Evolutionary conservation across 2,113 vertebrate species (phyloP).

Genomic region (Panthera tigris): DNA sequence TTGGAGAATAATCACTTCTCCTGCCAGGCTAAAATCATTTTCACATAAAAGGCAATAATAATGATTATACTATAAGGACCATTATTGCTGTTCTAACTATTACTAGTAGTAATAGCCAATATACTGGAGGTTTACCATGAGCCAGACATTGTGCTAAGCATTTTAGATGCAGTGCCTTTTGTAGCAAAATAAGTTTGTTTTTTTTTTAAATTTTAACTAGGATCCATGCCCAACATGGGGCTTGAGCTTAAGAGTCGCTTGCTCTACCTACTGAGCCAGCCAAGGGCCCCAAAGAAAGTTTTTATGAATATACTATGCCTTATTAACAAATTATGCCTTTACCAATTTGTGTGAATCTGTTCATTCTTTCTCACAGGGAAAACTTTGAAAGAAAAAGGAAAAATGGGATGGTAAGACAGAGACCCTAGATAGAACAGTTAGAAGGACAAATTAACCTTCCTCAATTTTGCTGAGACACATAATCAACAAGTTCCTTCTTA

Average conservation of each 20-base stretch:
- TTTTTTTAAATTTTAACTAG: too few relatives aligned
- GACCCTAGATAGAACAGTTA: background rate
- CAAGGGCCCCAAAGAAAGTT: background rate
- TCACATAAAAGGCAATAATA: background rate
- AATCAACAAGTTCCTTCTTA: background rate
- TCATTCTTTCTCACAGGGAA: background rate
- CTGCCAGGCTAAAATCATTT: background rate
- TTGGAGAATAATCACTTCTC: background rate
- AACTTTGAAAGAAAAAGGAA: background rate
- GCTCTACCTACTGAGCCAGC: too few relatives aligned
- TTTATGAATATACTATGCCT: background rate
- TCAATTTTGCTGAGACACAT: background rate
- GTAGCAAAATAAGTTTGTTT: background rate
- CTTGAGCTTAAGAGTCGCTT: too few relatives aligned
- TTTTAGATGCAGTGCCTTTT: background rate
- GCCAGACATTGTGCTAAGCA: background rate
- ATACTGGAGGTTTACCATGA: background rate
- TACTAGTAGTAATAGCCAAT: background rate
- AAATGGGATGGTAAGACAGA: background rate
- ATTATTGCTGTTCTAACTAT: background rate
- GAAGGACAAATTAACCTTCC: background rate
- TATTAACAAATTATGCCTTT: background rate
- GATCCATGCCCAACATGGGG: too few relatives aligned
- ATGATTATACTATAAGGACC: background rate
- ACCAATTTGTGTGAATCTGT: background rate